Percentiles rank a stretch among this genome's conserved stretches.
Evolutionary conservation across 2,888 invertebrate species (phyloP).

Genomic region (Nyleta sp.): DNA sequence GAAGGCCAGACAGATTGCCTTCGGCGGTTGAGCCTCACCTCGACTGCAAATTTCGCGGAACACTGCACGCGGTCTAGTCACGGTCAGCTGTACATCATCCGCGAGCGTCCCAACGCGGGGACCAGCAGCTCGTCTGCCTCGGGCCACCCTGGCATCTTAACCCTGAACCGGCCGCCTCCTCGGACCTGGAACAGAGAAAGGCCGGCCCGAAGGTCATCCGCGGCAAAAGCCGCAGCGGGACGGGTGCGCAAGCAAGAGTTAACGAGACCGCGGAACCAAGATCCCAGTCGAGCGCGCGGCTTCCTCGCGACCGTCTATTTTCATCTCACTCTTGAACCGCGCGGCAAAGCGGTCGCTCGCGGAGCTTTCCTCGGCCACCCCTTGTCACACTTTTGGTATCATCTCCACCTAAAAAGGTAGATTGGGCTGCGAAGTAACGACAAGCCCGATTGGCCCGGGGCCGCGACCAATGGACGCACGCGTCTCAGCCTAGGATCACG

Average conservation of each 20-base stretch:
- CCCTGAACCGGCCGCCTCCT: too few species aligned
- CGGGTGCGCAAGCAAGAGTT: too few species aligned
- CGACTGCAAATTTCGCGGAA: conserved; percentile 44
- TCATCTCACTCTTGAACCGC: conserved; percentile 74
- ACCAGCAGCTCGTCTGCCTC: neutral
- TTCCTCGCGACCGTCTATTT: conserved; percentile 74
- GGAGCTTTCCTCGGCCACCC: conserved; percentile 73
- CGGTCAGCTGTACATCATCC: conserved; percentile 52
- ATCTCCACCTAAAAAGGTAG: conserved; percentile 87
- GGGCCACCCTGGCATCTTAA: conserved; percentile 1
- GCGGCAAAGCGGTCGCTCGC: conserved; percentile 63
- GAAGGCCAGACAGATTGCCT: conserved; percentile 19
- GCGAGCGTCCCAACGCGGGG: neutral
- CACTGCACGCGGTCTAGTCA: conserved; percentile 50
- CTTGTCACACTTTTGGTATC: conserved; percentile 82
- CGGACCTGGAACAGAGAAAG: too few species aligned
- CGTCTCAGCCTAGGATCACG: conserved; percentile 87
- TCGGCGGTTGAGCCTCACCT: conserved; percentile 22
- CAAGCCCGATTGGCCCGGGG: conserved; percentile 81
- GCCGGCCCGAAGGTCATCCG: too few species aligned
- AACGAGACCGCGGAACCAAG: conserved; percentile 25
- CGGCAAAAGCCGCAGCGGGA: too few species aligned
- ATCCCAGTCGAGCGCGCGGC: conserved; percentile 33
- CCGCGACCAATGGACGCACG: conserved; percentile 81
- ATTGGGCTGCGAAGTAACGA: conserved; percentile 83